Evolutionary conservation across 2,888 invertebrate species (phyloP).

Genomic region (Brachycybe producta): DNA sequence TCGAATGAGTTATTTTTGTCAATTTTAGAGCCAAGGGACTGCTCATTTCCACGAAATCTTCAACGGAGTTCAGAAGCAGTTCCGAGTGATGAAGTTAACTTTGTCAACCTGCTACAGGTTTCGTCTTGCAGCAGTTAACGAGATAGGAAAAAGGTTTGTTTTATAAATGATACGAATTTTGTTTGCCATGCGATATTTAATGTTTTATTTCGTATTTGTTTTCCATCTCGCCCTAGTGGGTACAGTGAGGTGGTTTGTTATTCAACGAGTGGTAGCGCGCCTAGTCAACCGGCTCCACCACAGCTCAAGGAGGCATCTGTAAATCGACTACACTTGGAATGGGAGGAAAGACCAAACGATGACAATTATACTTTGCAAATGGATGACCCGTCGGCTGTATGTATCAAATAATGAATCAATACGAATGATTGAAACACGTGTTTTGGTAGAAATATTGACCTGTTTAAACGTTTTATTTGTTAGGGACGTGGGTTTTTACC

Average conservation of each 20-base stretch:
- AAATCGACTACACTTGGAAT: slow-evolving; percentile 52
- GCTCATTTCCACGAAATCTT: slow-evolving; percentile 58
- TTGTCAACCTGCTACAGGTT: slow-evolving; percentile 69
- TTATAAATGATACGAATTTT: not conserved
- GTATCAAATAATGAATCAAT: not conserved
- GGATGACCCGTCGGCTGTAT: slow-evolving; percentile 40
- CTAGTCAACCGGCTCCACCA: slow-evolving; percentile 64
- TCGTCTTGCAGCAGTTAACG: slow-evolving; percentile 69
- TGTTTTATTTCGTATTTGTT: not conserved
- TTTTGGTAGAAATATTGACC: slow-evolving; percentile 11
- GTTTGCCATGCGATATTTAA: not conserved
- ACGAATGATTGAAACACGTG: not conserved
- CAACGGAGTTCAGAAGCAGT: slow-evolving; percentile 59
- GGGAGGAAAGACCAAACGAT: slow-evolving; percentile 61
- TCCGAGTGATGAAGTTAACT: slow-evolving; percentile 57
- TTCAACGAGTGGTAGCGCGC: slow-evolving; percentile 66
- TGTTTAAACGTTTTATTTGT: slow-evolving; percentile 8
- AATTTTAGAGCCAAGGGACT: slow-evolving; percentile 30
- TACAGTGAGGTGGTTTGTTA: slow-evolving; percentile 32
- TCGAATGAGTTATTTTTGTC: not conserved
- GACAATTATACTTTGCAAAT: slow-evolving; percentile 72
- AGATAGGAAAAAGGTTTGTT: slow-evolving; percentile 50
- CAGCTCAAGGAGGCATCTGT: slow-evolving; percentile 49
- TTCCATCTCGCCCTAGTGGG: slow-evolving; percentile 26
- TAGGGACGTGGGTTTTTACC: slow-evolving; percentile 62